Evolutionary conservation across 2,113 vertebrate species (phyloP), one percentile per base, ranked within the genome.

Genomic region (Melanerpes formicivorus): DNA sequence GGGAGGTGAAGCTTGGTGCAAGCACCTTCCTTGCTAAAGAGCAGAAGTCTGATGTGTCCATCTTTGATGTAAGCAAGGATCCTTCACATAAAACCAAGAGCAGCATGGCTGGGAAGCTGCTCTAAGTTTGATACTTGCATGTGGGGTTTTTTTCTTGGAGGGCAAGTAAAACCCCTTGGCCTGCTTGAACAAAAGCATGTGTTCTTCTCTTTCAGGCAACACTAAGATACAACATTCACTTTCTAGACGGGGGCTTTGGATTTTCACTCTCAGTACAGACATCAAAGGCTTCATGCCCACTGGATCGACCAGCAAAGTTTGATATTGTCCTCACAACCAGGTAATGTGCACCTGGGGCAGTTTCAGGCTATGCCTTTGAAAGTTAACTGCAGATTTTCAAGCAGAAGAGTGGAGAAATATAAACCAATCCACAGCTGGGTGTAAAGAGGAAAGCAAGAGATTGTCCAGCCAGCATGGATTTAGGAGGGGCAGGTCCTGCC

Each of bases 191-290:
- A 80, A 78, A 88, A 42, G 7, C 0, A 29, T 2, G 89, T 17
- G n/a, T 80, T 73, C 83, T 63, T 17, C 32, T 91, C 71, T 96
- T 96, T 17, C 86, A 98, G 97, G 64, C 88, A 66, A 42, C 58
- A 64, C 48, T 97, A 82, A 96, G 64, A 86, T 97, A 97, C 58
- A 97, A 95, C 29, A 94, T 97, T 52, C 87, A 84, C 37, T 94
- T 97, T 70, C 87, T 92, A 55, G 83, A 96, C 17, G 94, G 91
- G 19, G 71, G 84, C 15, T 96, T 91, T 91, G 96, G 96, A 67
- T 97, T 97, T 84, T 90, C 25, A 0, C 91, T 97, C 27, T 95
- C 94, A 37, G 77, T 95, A 58, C 52, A 90, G 48, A 94, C 87
- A 29, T 63, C 92, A 64, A 95, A 96, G 19, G 88, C 71, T 80